Base-by-base conservation (phyloP, 2,888 invertebrate species). In the Plemyria rubiginata region DNA sequence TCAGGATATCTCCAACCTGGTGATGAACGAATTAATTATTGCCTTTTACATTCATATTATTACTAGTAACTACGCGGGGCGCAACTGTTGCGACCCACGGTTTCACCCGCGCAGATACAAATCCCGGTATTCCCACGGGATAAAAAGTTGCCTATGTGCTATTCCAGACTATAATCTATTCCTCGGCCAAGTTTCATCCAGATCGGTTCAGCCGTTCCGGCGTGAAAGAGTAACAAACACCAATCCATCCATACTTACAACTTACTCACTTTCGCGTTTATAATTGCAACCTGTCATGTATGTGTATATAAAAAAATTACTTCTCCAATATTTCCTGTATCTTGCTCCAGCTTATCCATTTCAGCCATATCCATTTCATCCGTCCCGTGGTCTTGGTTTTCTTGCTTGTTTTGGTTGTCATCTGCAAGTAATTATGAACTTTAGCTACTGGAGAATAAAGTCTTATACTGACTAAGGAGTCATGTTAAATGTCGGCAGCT, bases 1-100 rank as follows among this genome's bases (percentile, higher is more conserved):
- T 96, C 45, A 97, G 92, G 78, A 97, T 96, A 82, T 97, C 96
- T 69, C 95, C 95, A 59, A 97, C 96, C 81, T 93, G 63, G 4
- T 32, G 32, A 43, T 13, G 12, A 46, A 40, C 15, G 1, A 2
- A 45, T 16, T 38, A 16, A 16, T 16, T 16, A 7, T 8, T 43
- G 1, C 3, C 22, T 5, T 41, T 13, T 41, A 6, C 6, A n/a
- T n/a, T n/a, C n/a, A n/a, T n/a, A n/a, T n/a, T n/a, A n/a, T n/a
- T n/a, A n/a, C n/a, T n/a, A n/a, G n/a, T n/a, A n/a, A n/a, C n/a
- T n/a, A n/a, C n/a, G n/a, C n/a, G n/a, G n/a, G n/a, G n/a, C n/a
- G n/a, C n/a, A n/a, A n/a, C n/a, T n/a, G n/a, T n/a, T n/a, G n/a
- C n/a, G n/a, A n/a, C n/a, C n/a, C n/a, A n/a, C n/a, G n/a, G n/a